Conservation (phyloP, 2,888 invertebrate species). For the Xestia ashworthii region DNA sequence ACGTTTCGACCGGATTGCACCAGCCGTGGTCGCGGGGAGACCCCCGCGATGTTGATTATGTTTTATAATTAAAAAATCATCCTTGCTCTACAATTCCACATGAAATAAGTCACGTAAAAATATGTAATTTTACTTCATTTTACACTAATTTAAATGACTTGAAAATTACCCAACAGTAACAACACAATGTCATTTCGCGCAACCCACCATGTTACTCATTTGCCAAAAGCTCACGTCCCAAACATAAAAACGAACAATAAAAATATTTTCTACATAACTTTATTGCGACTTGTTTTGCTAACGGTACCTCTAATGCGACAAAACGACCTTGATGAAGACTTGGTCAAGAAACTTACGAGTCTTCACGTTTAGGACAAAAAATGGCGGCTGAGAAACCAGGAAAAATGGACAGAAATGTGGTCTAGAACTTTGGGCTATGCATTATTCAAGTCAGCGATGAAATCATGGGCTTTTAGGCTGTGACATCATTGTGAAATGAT, state of each 20-base stretch:
- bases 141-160: slow-evolving; percentile 27
- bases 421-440: slow-evolving; percentile 32
- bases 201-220: slow-evolving; percentile 36
- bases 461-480: not conserved
- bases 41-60: no score
- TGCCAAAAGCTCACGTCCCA: slow-evolving; percentile 49
- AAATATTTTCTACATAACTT: slow-evolving; percentile 58
- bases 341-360: slow-evolving; percentile 63
- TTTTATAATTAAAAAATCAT: not conserved
- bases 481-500: not conserved
- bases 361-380: slow-evolving; percentile 52
- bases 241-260: slow-evolving; percentile 53
- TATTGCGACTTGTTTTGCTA: slow-evolving; percentile 56
- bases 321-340: slow-evolving; percentile 57
- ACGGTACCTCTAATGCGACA: slow-evolving; percentile 58
- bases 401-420: slow-evolving; percentile 46
- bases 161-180: slow-evolving; percentile 1
- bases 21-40: no score
- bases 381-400: slow-evolving; percentile 43
- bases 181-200: slow-evolving; percentile 9
- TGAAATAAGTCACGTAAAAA: not conserved
- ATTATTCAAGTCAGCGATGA: slow-evolving; percentile 17
- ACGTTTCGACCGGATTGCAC: no score
- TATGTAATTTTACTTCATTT: not conserved
- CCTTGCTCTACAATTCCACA: slow-evolving; percentile 12